A percentile compares a stretch with the other conserved stretches of the same genome.
These are phyloP conservation scores for Diarsia rubi DNA, from an alignment of 2,888 invertebrate genomes.

Conservation along the genomic window DNA sequence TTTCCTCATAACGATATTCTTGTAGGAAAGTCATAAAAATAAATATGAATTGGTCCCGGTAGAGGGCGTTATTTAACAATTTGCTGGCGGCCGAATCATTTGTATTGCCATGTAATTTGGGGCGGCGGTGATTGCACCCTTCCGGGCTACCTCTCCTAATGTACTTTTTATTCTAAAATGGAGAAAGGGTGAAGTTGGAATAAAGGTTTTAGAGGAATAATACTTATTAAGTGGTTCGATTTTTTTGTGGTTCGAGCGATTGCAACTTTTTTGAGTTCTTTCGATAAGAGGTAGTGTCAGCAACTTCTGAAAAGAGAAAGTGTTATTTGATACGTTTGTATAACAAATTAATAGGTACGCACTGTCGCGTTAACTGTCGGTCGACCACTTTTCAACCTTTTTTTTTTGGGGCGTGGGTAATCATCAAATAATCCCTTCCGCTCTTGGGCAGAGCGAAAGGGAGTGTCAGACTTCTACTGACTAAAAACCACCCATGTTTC, in stretches of 20 bases:
- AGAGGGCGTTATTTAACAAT: slow-evolving; percentile 61
- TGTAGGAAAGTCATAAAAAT: slow-evolving; percentile 57
- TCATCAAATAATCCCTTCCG: too few species aligned
- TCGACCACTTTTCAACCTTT: background rate
- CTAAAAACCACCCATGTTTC: too few species aligned
- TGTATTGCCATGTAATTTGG: slow-evolving; percentile 66
- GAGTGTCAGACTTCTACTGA: too few species aligned
- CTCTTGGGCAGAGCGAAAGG: too few species aligned
- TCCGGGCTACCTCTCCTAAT: slow-evolving; percentile 57
- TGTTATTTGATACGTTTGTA: background rate
- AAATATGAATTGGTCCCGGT: slow-evolving; percentile 61
- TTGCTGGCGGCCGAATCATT: slow-evolving; percentile 57
- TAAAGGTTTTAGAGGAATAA: slow-evolving; percentile 31
- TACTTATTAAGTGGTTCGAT: slow-evolving; percentile 14
- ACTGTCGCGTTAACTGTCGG: background rate
- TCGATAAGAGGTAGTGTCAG: background rate
- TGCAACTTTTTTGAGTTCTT: background rate
- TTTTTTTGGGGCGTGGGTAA: too few species aligned
- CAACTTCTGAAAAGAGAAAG: background rate
- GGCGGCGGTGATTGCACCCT: slow-evolving; percentile 58
- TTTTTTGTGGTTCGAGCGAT: background rate
- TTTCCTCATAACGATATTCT: slow-evolving; percentile 56
- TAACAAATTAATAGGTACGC: background rate
- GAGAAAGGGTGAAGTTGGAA: slow-evolving; percentile 37
- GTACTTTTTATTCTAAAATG: slow-evolving; percentile 51